Evolutionary conservation across 1,140 invertebrate species (phyloP).

Genomic region (Magallana gigas): DNA sequence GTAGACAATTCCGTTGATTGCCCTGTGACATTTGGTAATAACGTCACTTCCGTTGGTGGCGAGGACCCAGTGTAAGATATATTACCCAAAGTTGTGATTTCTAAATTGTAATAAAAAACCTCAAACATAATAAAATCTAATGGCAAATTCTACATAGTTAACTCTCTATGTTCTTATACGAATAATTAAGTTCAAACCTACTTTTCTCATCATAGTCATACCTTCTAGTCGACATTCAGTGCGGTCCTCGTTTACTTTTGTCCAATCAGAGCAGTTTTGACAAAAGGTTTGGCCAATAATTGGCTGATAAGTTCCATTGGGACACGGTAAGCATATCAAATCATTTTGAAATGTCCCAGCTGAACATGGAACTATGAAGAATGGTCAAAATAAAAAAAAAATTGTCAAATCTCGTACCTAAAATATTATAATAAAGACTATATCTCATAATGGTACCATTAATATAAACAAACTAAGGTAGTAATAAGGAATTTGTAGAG

Average conservation of each 20-base stretch:
- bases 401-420: neutral
- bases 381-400: neutral
- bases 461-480: too few relatives aligned
- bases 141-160: too few relatives aligned
- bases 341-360: neutral
- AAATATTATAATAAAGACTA: too few relatives aligned
- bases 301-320: constrained; percentile 7
- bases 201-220: too few relatives aligned
- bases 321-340: neutral
- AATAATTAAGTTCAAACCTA: too few relatives aligned
- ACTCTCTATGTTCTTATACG: too few relatives aligned
- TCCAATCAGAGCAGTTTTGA: constrained; percentile 7
- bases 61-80: neutral
- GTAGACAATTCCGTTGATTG: neutral
- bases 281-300: neutral
- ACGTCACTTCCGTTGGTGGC: neutral
- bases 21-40: neutral
- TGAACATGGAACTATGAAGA: neutral
- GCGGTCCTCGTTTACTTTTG: neutral
- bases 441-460: too few relatives aligned
- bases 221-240: neutral
- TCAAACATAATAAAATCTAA: too few relatives aligned
- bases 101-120: neutral
- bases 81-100: neutral
- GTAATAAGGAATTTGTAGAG: too few relatives aligned